Percentiles rank a stretch among this genome's conserved stretches.
These are phyloP conservation scores for Staurois parvus DNA, from an alignment of 2,797 vertebrate genomes.

Conservation along the genomic window DNA sequence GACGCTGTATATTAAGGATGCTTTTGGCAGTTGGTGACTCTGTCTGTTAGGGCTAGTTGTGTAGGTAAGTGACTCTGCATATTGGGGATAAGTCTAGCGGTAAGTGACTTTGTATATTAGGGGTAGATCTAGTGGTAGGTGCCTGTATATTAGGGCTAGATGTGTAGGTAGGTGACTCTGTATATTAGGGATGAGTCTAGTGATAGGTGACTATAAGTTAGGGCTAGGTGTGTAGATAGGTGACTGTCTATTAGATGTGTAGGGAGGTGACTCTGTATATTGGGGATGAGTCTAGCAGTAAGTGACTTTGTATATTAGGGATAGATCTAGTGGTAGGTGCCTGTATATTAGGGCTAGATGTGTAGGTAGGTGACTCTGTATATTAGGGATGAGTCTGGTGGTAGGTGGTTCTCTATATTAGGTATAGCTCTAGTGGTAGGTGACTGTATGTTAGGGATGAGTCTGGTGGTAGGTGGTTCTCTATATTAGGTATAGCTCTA, in stretches of 20 bases:
- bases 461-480: too few relatives aligned
- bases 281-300: not conserved
- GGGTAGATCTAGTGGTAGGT: not conserved
- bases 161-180: not conserved
- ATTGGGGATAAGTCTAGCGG: not conserved
- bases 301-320: not conserved
- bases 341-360: not conserved
- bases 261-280: not conserved
- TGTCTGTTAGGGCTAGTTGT: not conserved
- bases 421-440: not conserved
- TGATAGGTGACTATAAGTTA: too few relatives aligned
- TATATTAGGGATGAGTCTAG: not conserved
- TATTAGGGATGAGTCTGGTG: not conserved
- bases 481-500: too few relatives aligned
- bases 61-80: too few relatives aligned
- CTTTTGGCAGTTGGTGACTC: not conserved
- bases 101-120: not conserved
- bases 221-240: not conserved
- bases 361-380: not conserved
- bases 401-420: not conserved
- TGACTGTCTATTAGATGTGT: not conserved
- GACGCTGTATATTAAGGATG: not conserved
- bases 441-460: too few relatives aligned
- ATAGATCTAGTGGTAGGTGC: too few relatives aligned
- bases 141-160: not conserved